phyloP scores from a whole-genome alignment of 2,113 vertebrate species.

The Perca schrenkii region DNA sequence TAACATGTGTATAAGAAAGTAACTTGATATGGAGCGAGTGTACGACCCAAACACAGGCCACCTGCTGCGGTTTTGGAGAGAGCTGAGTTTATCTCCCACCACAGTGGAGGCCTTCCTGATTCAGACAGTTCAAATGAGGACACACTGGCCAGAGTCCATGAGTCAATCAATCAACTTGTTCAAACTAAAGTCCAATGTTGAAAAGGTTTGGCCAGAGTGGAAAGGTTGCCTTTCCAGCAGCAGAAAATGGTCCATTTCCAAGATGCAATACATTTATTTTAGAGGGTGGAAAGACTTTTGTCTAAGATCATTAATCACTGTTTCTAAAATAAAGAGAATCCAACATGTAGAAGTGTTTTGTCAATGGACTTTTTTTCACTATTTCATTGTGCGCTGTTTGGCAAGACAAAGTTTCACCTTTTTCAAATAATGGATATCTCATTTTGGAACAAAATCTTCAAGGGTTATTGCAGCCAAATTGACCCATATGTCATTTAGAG shows the following conservation, averaged over 20 bases:
- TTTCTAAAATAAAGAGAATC: constrained; percentile 51
- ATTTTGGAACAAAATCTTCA: constrained; percentile 48
- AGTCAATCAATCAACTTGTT: constrained; percentile 65
- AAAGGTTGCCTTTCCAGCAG: constrained; percentile 28
- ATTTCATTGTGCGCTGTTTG: constrained; percentile 47
- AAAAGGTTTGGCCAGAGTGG: constrained; percentile 38
- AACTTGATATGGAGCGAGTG: constrained; percentile 65
- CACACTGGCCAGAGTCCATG: constrained; percentile 70
- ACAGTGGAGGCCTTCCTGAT: constrained; percentile 64
- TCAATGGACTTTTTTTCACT: constrained; percentile 41
- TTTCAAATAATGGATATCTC: constrained; percentile 62
- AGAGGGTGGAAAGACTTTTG: constrained; percentile 11
- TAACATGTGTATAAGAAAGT: constrained; percentile 69
- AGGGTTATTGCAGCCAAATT: constrained; percentile 54
- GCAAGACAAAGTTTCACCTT: constrained; percentile 48
- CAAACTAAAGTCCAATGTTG: constrained; percentile 40
- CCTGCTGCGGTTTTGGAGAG: constrained; percentile 77
- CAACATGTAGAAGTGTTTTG: constrained; percentile 48
- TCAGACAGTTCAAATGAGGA: constrained; percentile 76
- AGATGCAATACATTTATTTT: constrained; percentile 33
- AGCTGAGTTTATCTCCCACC: constrained; percentile 55
- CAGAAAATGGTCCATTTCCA: constrained; percentile 33
- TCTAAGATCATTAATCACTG: constrained; percentile 49
- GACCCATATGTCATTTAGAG: constrained; percentile 60
- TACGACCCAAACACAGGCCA: constrained; percentile 78